Evolutionary conservation across 2,797 vertebrate genomes (phyloP).

Genomic region (Leucoraja ocellata): DNA sequence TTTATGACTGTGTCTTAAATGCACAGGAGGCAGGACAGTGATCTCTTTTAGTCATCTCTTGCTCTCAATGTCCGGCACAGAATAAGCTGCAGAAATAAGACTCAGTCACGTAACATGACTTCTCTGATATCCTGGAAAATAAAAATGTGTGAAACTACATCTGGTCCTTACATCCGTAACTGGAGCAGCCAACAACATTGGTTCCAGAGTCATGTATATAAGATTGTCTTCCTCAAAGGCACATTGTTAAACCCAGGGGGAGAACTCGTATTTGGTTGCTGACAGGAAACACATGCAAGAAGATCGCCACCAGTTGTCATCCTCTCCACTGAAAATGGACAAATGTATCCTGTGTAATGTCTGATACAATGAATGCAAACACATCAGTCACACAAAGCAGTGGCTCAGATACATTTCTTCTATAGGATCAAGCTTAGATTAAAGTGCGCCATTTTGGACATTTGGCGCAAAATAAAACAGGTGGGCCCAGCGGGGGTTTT

Average conservation of each 20-base stretch:
- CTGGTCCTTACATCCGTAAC: not conserved
- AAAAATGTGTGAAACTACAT: not conserved
- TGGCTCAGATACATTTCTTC: not conserved
- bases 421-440: not conserved
- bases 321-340: too few relatives aligned
- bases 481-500: too few relatives aligned
- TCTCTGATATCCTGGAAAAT: not conserved
- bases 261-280: too few relatives aligned
- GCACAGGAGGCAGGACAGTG: not conserved
- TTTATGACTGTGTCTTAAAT: not conserved
- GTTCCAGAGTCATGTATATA: not conserved
- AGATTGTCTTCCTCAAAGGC: not conserved
- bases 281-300: too few relatives aligned
- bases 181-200: not conserved
- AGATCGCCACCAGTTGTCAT: too few relatives aligned
- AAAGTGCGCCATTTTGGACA: not conserved
- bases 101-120: not conserved
- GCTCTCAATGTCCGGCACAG: not conserved
- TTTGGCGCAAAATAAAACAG: not conserved
- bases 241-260: too few relatives aligned
- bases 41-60: not conserved
- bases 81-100: not conserved
- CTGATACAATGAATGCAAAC: not conserved
- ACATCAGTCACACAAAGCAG: not conserved
- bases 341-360: too few relatives aligned